Conservation (phyloP, 2,888 invertebrate genomes). For the Stenurella melanura region DNA sequence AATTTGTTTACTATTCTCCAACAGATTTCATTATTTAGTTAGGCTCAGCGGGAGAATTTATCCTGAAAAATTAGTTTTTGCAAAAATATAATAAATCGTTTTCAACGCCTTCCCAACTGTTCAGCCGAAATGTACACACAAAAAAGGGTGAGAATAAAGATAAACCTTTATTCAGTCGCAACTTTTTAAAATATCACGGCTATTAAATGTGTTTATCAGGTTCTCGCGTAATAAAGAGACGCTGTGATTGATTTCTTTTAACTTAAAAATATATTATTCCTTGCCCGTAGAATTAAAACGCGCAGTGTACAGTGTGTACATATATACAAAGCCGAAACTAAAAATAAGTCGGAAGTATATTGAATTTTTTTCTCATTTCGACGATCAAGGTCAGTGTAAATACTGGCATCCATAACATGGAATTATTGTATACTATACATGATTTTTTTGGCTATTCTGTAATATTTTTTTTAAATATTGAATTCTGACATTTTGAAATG, state of each 20-base stretch:
- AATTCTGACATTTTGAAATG: too few relatives aligned
- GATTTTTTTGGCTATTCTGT: too few relatives aligned
- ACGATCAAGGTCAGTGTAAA: too few relatives aligned
- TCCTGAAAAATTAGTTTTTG: slow-evolving; percentile 3
- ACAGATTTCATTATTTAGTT: neutral
- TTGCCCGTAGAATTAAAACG: neutral
- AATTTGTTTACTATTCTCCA: neutral
- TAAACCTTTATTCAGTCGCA: neutral
- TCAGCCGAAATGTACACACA: slow-evolving; percentile 4
- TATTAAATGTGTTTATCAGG: neutral
- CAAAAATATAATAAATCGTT: neutral
- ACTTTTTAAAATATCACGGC: neutral
- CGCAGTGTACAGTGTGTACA: neutral
- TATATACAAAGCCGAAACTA: too few relatives aligned
- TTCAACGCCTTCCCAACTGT: neutral
- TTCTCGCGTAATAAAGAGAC: neutral
- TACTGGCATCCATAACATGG: too few relatives aligned
- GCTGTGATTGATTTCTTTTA: neutral
- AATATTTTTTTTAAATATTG: too few relatives aligned
- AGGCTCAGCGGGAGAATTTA: neutral
- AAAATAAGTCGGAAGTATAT: too few relatives aligned
- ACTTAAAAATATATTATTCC: neutral
- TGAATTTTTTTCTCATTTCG: too few relatives aligned
- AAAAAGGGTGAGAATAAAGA: slow-evolving; percentile 1
- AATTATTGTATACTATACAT: too few relatives aligned